phyloP scores from a whole-genome alignment of 2,888 invertebrate species.

The Saturnia japonica region DNA sequence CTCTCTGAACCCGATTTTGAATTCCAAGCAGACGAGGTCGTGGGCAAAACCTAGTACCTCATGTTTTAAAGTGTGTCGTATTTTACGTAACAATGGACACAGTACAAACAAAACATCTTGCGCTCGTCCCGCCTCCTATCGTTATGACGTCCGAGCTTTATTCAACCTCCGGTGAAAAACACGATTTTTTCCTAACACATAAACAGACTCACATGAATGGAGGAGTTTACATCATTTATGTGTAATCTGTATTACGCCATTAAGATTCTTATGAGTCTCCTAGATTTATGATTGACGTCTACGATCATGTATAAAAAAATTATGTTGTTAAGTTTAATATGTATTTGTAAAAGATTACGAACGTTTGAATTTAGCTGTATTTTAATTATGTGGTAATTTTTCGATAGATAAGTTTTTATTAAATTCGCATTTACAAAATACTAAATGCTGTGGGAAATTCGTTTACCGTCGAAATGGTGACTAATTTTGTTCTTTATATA shows the following conservation, averaged over 20 bases:
- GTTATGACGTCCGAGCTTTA: conserved; percentile 46
- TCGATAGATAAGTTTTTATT: no score
- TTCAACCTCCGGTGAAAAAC: conserved; percentile 43
- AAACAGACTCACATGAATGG: conserved; percentile 57
- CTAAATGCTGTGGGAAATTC: no score
- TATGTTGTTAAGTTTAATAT: background rate
- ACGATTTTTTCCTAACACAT: conserved; percentile 36
- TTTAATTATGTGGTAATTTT: no score
- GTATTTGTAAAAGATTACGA: background rate
- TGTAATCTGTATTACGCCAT: conserved; percentile 23
- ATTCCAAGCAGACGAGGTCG: no score
- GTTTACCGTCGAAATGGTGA: no score
- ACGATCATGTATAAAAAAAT: background rate
- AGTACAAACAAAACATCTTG: conserved; percentile 26
- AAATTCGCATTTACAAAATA: no score
- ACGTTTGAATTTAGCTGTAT: no score
- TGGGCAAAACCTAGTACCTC: no score
- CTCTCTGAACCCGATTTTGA: no score
- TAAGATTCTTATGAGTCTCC: conserved; percentile 21
- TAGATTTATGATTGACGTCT: conserved; percentile 22
- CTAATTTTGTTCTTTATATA: no score
- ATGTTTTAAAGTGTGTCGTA: conserved; percentile 20
- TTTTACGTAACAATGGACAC: conserved; percentile 37
- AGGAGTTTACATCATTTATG: conserved; percentile 38
- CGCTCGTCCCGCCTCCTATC: conserved; percentile 49